Evolutionary conservation across 2,113 vertebrate genomes (phyloP).

Genomic region (Empidonax traillii): DNA sequence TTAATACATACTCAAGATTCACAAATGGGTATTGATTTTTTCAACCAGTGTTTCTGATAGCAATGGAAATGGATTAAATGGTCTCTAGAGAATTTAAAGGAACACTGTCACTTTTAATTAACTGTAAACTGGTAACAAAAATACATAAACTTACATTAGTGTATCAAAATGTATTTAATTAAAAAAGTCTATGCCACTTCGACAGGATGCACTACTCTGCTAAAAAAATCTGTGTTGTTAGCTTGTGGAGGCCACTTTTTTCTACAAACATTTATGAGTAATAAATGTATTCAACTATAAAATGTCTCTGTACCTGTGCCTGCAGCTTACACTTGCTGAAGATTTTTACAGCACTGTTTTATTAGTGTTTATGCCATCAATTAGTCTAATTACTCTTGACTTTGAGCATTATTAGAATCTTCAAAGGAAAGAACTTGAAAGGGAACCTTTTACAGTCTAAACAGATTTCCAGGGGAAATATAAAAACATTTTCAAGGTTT

Average conservation of each 20-base stretch:
- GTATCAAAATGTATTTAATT: conserved; percentile 74
- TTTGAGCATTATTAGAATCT: conserved; percentile 50
- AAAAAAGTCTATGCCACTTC: conserved; percentile 38
- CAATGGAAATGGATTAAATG: conserved; percentile 99
- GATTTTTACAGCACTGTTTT: conserved; percentile 55
- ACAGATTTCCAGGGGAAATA: conserved; percentile 16
- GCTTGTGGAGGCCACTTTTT: background rate
- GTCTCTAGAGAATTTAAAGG: conserved; percentile 98
- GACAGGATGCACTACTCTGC: background rate
- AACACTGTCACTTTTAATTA: conserved; percentile 99
- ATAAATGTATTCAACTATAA: background rate
- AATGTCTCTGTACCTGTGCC: conserved; percentile 18
- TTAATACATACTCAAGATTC: conserved; percentile 99
- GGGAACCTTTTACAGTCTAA: conserved; percentile 39
- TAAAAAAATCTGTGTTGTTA: conserved; percentile 12
- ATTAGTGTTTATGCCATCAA: conserved; percentile 59
- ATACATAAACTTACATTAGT: conserved; percentile 89
- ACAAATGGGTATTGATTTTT: conserved; percentile 99
- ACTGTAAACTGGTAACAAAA: conserved; percentile 90
- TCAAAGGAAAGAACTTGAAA: conserved; percentile 55
- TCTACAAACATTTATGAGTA: background rate
- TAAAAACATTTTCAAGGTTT: background rate
- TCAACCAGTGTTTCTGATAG: conserved; percentile 97
- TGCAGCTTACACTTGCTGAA: conserved; percentile 6
- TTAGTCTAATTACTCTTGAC: conserved; percentile 63